Evolutionary conservation across 2,888 invertebrate genomes (phyloP), one percentile per base, ranked within the genome.

Genomic region (Yponomeuta evonymella): DNA sequence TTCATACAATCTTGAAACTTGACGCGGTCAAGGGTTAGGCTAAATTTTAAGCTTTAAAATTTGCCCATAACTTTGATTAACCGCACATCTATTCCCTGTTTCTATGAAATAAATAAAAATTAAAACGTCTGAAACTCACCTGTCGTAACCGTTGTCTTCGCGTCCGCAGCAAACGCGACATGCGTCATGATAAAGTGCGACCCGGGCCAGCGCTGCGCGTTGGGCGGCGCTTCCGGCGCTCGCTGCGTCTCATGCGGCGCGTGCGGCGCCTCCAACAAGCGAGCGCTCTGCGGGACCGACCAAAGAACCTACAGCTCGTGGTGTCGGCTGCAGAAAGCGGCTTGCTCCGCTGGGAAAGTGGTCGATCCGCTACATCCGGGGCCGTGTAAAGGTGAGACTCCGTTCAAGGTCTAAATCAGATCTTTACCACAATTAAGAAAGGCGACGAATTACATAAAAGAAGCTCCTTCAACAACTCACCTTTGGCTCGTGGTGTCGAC

Each of bases 281-380:
- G 89, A 0, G 90, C 89, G 73, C 92, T 96, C 72, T 96, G 96
- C 86, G 96, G 95, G 76, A 93, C 94, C 70, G 96, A 97, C 90
- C 94, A 94, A 76, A 92, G 94, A 76, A 96, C 96, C 69, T 96
- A 97, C 87, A 89, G 93, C 69, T 95, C 95, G 74, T 96, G 96
- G 96, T 96, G 96, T 87, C 95, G 96, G 75, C 95, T 97, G 93
- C 94, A 95, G 85, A 94, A 95, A 79, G 95, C 95, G 79, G 94
- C 96, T 33, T 97, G 97, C 85, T 93, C 93, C 78, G 94, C 94
- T 51, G 96, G 96, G 9, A 93, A 94, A 74, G 94, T 96, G 76
- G 94, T 96, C 76, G 95, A 96, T 79, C 95, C 96, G 15, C 90
- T 94, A 79, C 94, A 96, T 81, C 93, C 94, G 51, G 96, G 96